Evolutionary conservation across 2,113 vertebrate genomes (phyloP), one percentile per base, ranked within the genome.

Genomic region (Leucosticte australis): DNA sequence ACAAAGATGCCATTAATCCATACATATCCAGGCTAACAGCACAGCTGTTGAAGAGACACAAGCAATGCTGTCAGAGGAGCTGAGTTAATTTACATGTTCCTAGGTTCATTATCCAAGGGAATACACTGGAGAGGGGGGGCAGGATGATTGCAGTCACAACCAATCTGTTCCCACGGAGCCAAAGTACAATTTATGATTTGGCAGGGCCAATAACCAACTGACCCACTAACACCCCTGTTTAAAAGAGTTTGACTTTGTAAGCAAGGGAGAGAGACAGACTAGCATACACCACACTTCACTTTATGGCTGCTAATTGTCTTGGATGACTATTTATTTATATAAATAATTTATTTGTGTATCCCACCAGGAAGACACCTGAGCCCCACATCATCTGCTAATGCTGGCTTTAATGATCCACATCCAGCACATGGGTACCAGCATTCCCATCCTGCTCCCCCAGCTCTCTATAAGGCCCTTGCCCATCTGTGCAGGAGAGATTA

Each of bases 341-440:
- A 97, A 96, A 95, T 95, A 93, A 96, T 97, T 95, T 81, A 94
- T 35, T 85, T 74, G 37, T 69, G 42, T 71, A 59, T 92, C 64
- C 62, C 4, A 13, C 85, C 77, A 92, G 89, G 69, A 89, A 81
- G 59, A 79, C 97, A 97, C 92, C 96, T 97, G 97, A 95, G 94
- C 83, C 94, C 87, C 80, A 10, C 63, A 67, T 78, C 86, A 73
- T 78, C 59, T 83, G 47, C 67, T 91, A 89, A 86, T 55, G 50
- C 41, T 86, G 85, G 37, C 65, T 90, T 89, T 94, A 95, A 95
- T 79, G 88, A 94, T 92, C 68, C 80, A 30, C 22, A 1, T 81
- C 84, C 67, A 64, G 65, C 87, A 95, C 64, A 87, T 65, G 83
- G 83, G 89, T 52, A 63, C 89, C 57, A 52, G 23, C 39, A 63